Percentiles rank a stretch among this genome's conserved stretches.
phyloP scores from a whole-genome alignment of 2,797 vertebrate species.

The Sternotherus odoratus region DNA sequence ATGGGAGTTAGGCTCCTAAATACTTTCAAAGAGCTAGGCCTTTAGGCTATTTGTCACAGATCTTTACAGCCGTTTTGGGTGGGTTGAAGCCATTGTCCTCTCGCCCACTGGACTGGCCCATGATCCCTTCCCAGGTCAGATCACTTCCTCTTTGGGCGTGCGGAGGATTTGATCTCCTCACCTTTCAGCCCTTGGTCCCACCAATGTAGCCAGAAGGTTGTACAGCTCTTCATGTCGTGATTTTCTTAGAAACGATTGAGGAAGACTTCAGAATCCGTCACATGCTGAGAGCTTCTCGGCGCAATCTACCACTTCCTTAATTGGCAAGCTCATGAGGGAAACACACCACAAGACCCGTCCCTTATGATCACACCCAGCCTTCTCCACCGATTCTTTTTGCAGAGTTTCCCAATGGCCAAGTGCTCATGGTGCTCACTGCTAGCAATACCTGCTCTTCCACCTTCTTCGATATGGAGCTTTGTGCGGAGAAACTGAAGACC shows the following conservation, averaged over 20 bases:
- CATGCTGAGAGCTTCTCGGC: rapidly evolving
- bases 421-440: conserved; percentile 76
- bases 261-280: not conserved
- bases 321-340: not conserved
- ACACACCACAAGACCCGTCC: rapidly evolving
- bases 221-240: not conserved
- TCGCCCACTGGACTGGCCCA: not conserved
- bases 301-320: not conserved
- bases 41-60: not conserved
- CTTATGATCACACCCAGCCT: not conserved
- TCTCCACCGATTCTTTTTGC: conserved; percentile 16
- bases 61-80: rapidly evolving
- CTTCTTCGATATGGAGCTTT: conserved; percentile 70
- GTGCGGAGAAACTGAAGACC: conserved; percentile 71
- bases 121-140: not conserved
- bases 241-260: not conserved
- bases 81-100: not conserved
- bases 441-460: conserved; percentile 66
- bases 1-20: not conserved
- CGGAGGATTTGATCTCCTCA: not conserved
- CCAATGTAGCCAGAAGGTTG: not conserved
- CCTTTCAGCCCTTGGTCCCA: not conserved
- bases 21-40: not conserved
- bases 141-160: rapidly evolving
- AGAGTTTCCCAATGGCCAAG: conserved; percentile 76